Base-by-base conservation (phyloP, 2,113 vertebrate species). In the Chamaea fasciata region DNA sequence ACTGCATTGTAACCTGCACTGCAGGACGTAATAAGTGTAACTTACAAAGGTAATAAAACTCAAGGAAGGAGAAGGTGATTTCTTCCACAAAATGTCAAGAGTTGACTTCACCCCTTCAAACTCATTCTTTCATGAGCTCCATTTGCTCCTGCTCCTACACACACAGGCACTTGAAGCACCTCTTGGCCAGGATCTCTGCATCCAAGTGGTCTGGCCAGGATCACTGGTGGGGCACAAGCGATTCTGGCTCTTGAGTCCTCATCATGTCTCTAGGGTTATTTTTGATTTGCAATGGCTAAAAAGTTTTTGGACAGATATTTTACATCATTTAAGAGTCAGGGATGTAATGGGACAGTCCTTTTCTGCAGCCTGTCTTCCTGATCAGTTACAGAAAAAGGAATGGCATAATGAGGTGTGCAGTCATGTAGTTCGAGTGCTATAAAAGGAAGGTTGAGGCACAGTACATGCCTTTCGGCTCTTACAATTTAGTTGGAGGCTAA, bases 401-500 rank as follows among this genome's bases (percentile, higher is more conserved):
- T 28, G 53, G 39, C 39, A 42, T 27, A 30, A 31, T 27, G 23
- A 35, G 11, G 12, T 73, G 19, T 50, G 16, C 28, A 71, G 55
- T 49, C 24, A 12, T 18, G 13, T 57, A 62, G 23, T 20, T 70
- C 0, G 0, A 87, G 50, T 1, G 1, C 37, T 46, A 9, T 20
- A 37, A 77, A 84, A 81, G 33, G 31, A 87, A 67, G 28, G 52
- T 22, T 33, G 35, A 78, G 20, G 49, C 56, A 82, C 0, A 0
- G 7, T 70, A 30, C 0, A 3, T 16, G 41, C 13, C 50, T 75
- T 74, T 63, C 60, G 74, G 39, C 17, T 70, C 47, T 35, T 57
- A n/a, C 7, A 71, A 67, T 95, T 87, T 35, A 68, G 10, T 41
- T 77, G 64, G 24, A 83, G 14, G 28, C 26, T 14, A 47, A 22